Percentiles rank a stretch among this genome's conserved stretches.
Evolutionary conservation across 1,140 invertebrate genomes (phyloP).

Genomic region (Magallana gigas): DNA sequence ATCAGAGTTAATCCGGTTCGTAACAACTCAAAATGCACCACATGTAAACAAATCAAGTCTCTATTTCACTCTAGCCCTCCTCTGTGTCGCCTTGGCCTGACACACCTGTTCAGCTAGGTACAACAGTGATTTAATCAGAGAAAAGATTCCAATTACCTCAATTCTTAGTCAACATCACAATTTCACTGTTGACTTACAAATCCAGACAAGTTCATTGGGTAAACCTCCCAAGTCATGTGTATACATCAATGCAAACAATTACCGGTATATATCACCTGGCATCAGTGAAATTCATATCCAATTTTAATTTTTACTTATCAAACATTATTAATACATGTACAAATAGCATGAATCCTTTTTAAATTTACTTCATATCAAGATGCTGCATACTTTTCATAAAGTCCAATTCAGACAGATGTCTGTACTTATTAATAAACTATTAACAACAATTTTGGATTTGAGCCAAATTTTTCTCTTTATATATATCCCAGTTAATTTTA

Average conservation of each 20-base stretch:
- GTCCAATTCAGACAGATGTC: background rate
- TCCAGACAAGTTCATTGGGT: background rate
- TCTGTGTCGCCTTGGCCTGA: background rate
- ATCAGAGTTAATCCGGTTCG: background rate
- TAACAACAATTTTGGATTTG: background rate
- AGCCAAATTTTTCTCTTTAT: constrained; percentile 6
- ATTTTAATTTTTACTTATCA: background rate
- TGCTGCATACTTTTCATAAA: too few species aligned
- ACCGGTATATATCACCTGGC: background rate
- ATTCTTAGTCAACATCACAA: background rate
- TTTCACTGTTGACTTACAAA: background rate
- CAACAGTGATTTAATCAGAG: background rate
- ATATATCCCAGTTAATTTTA: background rate
- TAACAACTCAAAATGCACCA: constrained; percentile 11
- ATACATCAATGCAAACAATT: background rate
- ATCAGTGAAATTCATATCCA: background rate
- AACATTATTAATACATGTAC: background rate
- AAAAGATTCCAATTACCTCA: constrained; percentile 5
- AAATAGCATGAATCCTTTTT: too few species aligned
- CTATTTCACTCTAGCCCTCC: background rate
- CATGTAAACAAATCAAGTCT: constrained; percentile 16
- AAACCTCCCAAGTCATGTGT: background rate
- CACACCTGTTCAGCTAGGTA: constrained; percentile 10
- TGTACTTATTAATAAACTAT: background rate
- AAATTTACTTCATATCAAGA: too few species aligned